Percentiles rank a stretch among this genome's conserved stretches.
phyloP scores from a whole-genome alignment of 2,888 invertebrate species.

The Nemotelus pantherinus region DNA sequence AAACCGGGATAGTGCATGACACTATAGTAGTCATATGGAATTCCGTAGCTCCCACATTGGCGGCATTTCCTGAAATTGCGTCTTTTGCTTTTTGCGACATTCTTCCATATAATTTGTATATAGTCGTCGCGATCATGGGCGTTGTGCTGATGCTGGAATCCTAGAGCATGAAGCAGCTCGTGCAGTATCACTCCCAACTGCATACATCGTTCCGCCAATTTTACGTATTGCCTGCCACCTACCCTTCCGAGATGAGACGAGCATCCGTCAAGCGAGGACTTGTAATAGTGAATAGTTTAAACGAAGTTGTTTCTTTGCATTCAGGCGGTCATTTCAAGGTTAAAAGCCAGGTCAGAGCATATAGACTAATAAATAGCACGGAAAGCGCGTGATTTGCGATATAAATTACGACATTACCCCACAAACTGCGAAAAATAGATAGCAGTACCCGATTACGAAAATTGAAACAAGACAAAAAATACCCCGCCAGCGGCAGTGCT shows the following conservation, averaged over 20 bases:
- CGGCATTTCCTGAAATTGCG: constrained; percentile 76
- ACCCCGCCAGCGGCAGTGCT: too few species aligned
- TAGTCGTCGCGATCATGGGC: constrained; percentile 77
- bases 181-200: constrained; percentile 72
- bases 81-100: constrained; percentile 68
- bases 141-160: constrained; percentile 84
- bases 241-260: constrained; percentile 79
- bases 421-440: too few species aligned
- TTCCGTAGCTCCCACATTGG: constrained; percentile 70
- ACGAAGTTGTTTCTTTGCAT: too few species aligned
- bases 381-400: too few species aligned
- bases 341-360: too few species aligned
- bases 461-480: too few species aligned
- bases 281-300: too few species aligned
- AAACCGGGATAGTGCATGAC: constrained; percentile 86
- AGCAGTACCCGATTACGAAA: too few species aligned
- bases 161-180: constrained; percentile 80
- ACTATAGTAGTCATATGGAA: constrained; percentile 79
- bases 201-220: constrained; percentile 60
- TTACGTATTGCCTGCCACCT: constrained; percentile 62
- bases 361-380: too few species aligned
- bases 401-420: too few species aligned
- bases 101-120: constrained; percentile 67
- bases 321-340: too few species aligned
- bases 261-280: constrained; percentile 67